A percentile compares a stretch with the other conserved stretches of the same genome.
These are phyloP conservation scores for Sminthurides aquaticus DNA, from an alignment of 2,888 invertebrate species.

Conservation along the genomic window DNA sequence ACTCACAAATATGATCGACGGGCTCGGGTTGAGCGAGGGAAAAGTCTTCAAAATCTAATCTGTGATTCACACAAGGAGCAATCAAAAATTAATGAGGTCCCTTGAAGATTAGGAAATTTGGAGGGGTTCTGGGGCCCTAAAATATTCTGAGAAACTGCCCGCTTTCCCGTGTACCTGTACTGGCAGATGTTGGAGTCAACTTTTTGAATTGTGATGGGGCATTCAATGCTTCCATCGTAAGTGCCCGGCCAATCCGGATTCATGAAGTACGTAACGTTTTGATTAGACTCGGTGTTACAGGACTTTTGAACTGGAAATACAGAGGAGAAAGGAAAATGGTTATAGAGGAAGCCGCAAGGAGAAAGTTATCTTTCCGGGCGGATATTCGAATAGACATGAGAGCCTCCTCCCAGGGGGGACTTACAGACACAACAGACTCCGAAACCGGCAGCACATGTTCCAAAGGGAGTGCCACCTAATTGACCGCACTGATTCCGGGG, in stretches of 20 bases:
- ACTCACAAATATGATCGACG: slow-evolving; percentile 42
- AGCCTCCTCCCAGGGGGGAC: too few species aligned
- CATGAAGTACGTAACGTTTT: slow-evolving; percentile 42
- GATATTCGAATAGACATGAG: too few species aligned
- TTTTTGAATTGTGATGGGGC: slow-evolving; percentile 43
- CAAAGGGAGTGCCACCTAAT: slow-evolving; percentile 65
- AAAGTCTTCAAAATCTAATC: slow-evolving; percentile 44
- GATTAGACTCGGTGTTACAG: slow-evolving; percentile 42
- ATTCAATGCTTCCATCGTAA: slow-evolving; percentile 43
- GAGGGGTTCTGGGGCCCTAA: too few species aligned
- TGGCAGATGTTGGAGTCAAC: slow-evolving; percentile 43
- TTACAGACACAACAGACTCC: slow-evolving; percentile 70
- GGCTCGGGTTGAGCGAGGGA: slow-evolving; percentile 43
- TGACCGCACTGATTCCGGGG: slow-evolving; percentile 62
- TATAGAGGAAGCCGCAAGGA: too few species aligned
- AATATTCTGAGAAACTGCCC: too few species aligned
- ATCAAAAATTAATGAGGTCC: background rate
- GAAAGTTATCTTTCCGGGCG: too few species aligned
- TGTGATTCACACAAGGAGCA: slow-evolving; percentile 9
- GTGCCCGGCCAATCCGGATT: slow-evolving; percentile 42
- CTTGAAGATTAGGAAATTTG: too few species aligned
- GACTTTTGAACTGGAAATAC: slow-evolving; percentile 40
- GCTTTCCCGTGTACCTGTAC: slow-evolving; percentile 37
- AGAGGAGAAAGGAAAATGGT: too few species aligned
- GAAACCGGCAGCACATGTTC: slow-evolving; percentile 70